phyloP scores from a whole-genome alignment of 1,140 invertebrate species.

The Macrostomum lignano region DNA sequence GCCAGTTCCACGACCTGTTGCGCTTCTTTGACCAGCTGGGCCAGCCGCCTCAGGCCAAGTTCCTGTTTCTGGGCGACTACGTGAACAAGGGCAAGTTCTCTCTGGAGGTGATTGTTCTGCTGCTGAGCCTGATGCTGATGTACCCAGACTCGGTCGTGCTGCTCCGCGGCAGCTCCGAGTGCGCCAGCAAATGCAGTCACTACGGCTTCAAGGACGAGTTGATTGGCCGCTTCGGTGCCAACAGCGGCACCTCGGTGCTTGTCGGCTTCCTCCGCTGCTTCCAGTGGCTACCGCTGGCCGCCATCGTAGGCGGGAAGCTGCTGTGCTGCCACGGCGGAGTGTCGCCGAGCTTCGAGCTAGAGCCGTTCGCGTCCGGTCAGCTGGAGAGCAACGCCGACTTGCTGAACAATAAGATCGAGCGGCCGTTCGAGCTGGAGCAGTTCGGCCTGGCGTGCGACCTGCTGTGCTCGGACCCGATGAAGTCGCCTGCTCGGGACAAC shows the following conservation, averaged over 20 bases:
- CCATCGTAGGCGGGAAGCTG: slow-evolving; percentile 9
- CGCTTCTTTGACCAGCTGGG: slow-evolving; percentile 25
- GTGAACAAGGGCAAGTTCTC: slow-evolving; percentile 35
- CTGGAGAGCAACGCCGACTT: no score
- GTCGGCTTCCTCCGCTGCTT: no score
- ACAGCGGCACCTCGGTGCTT: no score
- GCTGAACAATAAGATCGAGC: not conserved
- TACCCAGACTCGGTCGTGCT: slow-evolving; percentile 38
- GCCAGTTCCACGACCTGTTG: slow-evolving; percentile 28
- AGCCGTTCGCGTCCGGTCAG: no score
- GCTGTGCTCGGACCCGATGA: slow-evolving; percentile 33
- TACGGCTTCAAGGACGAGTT: slow-evolving; percentile 31
- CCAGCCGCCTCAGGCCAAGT: slow-evolving; percentile 55
- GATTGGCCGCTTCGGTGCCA: no score
- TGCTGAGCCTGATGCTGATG: slow-evolving; percentile 28
- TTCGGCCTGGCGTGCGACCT: slow-evolving; percentile 36
- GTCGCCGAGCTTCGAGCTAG: no score
- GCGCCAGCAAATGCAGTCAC: slow-evolving; percentile 36
- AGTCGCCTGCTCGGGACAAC: no score
- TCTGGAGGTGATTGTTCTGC: slow-evolving; percentile 29
- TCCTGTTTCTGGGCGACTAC: slow-evolving; percentile 29
- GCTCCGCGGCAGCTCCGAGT: slow-evolving; percentile 39
- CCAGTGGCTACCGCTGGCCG: slow-evolving; percentile 10
- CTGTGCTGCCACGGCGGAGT: slow-evolving; percentile 11
- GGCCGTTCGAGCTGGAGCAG: slow-evolving; percentile 49